Conservation (phyloP, 2,113 vertebrate species). For the Sinocyclocheilus maitianheensis region DNA sequence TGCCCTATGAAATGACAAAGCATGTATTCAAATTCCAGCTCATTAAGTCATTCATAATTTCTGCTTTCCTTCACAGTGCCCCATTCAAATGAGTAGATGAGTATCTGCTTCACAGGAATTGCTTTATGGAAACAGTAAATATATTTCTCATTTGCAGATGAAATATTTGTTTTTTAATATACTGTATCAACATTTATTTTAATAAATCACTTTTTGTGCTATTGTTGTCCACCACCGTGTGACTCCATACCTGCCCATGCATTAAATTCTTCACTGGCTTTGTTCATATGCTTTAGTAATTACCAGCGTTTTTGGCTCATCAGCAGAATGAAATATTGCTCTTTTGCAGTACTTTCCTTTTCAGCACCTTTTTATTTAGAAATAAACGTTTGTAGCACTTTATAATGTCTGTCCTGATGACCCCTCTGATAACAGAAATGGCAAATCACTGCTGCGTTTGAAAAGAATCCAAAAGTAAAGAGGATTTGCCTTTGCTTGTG, state of each 20-base stretch:
- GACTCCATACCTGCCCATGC: background rate
- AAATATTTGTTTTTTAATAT: background rate
- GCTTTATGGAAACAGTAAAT: slow-evolving; percentile 35
- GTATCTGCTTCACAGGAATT: slow-evolving; percentile 32
- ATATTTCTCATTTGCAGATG: background rate
- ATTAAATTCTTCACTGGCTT: background rate
- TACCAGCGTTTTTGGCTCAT: background rate
- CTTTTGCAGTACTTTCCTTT: background rate
- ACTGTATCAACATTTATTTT: background rate
- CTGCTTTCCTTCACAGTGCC: slow-evolving; percentile 61
- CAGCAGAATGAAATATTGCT: background rate
- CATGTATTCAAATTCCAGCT: slow-evolving; percentile 66
- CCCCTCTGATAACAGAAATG: background rate
- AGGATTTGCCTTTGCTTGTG: background rate
- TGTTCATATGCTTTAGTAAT: background rate
- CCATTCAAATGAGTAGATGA: slow-evolving; percentile 63
- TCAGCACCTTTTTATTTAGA: background rate
- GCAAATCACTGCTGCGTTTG: background rate
- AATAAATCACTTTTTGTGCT: no score
- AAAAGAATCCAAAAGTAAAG: background rate
- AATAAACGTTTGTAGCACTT: background rate
- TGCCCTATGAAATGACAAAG: slow-evolving; percentile 41
- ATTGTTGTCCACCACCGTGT: background rate
- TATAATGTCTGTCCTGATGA: background rate
- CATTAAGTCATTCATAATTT: slow-evolving; percentile 69